Evolutionary conservation across 2,797 vertebrate species (phyloP).

Genomic region (Scolopax bukidnonensis): DNA sequence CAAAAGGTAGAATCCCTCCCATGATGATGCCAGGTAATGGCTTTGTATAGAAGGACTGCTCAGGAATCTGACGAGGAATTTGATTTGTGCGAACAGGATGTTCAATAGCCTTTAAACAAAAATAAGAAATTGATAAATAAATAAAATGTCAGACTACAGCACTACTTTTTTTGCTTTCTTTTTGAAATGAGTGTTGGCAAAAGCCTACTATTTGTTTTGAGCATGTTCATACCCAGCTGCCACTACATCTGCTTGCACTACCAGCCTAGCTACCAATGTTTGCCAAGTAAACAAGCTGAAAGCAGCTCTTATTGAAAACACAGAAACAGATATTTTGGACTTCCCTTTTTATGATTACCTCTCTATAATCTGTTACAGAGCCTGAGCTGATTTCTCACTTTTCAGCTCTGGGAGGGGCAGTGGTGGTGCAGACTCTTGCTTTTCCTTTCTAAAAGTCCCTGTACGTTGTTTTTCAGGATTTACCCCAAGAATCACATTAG

Average conservation of each 20-base stretch:
- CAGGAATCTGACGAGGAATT: constrained; percentile 94
- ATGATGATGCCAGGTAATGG: constrained; percentile 92
- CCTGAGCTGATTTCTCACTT: not conserved
- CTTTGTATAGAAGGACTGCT: constrained; percentile 94
- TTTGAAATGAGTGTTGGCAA: not conserved
- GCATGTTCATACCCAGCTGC: not conserved
- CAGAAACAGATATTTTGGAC: not conserved
- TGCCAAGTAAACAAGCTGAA: not conserved
- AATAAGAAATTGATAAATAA: not conserved
- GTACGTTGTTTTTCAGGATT: not conserved
- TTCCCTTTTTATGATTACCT: not conserved
- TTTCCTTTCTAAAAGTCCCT: not conserved
- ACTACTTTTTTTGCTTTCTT: not conserved
- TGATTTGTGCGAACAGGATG: constrained; percentile 94
- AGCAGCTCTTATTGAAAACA: not conserved
- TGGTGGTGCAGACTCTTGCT: not conserved
- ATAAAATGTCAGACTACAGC: not conserved
- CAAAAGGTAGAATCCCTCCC: constrained; percentile 94
- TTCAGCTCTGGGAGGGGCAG: not conserved
- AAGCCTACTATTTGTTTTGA: constrained; percentile 17
- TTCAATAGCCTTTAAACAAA: constrained; percentile 85
- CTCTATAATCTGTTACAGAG: not conserved
- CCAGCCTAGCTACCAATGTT: not conserved
- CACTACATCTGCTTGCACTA: not conserved
- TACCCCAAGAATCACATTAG: not conserved